Evolutionary conservation across 2,888 invertebrate species (phyloP).

Genomic region (Hyposoter dolosus): DNA sequence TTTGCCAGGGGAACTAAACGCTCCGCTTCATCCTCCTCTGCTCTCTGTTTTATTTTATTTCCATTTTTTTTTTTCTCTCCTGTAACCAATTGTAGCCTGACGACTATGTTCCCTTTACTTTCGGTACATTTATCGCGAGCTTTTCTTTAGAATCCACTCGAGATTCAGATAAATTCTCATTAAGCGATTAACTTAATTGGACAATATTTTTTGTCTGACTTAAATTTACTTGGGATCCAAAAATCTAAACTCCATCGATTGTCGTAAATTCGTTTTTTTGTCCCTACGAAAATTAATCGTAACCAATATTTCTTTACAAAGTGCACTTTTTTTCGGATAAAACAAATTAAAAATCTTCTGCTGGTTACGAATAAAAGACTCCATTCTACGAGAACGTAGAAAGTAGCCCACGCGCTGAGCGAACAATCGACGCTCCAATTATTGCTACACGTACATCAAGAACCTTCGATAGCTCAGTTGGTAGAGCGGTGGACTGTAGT

Average conservation of each 20-base stretch:
- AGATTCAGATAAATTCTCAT: constrained; percentile 8
- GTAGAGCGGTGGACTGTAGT: constrained; percentile 84
- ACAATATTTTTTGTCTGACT: background rate
- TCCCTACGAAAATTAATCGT: no score
- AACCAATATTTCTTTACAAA: no score
- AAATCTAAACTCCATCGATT: background rate
- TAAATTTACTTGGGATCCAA: background rate
- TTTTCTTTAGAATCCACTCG: constrained; percentile 13
- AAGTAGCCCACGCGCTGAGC: constrained; percentile 13
- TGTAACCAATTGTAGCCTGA: constrained; percentile 11
- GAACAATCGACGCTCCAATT: constrained; percentile 38
- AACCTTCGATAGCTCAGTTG: constrained; percentile 76
- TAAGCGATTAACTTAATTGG: background rate
- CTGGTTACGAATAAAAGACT: background rate
- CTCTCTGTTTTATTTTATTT: background rate
- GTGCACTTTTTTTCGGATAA: background rate
- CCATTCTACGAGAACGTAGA: constrained; percentile 15
- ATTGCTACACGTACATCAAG: constrained; percentile 19
- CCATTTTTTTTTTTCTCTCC: constrained; percentile 6
- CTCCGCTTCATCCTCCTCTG: background rate
- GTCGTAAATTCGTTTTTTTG: background rate
- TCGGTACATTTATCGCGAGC: constrained; percentile 7
- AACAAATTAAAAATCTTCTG: background rate
- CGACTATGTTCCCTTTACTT: background rate
- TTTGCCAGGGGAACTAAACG: constrained; percentile 23